Base-by-base conservation (phyloP, 2,888 invertebrate species). In the Beris morrisii region DNA sequence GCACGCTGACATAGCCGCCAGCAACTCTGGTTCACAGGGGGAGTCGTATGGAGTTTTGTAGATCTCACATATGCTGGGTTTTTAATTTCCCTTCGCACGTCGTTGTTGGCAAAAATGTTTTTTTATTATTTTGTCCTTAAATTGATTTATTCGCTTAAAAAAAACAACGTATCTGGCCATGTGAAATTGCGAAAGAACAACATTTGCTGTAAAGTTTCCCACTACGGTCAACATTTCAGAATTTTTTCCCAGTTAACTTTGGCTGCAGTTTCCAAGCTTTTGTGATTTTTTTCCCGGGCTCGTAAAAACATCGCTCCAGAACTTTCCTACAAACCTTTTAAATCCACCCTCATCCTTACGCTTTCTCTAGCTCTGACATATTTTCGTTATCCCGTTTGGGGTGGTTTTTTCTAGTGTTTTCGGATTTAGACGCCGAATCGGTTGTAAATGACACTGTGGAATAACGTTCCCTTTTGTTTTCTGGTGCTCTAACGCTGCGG, bases 401-500 rank as follows among this genome's bases (percentile, higher is more conserved):
- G 43, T 56, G 43, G 56, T 56, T 56, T 38, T 38, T 56, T 56
- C n/a, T 56, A 12, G 13, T 43, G 56, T 56, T 5, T 55, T 55
- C 55, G 30, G 30, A 44, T 43, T 43, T 13, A 15, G 56, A 54
- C 9, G 32, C 43, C 22, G 43, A 31, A 11, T 12, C 6, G 30
- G 4, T 56, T 12, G 56, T 44, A 56, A 56, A 56, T 56, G 56
- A 22, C 22, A 15, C 13, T 38, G 56, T 43, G 32, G 2, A 6
- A 55, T 55, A 55, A 56, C 43, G 56, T 56, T 56, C 7, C 56
- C 56, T 43, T 56, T 56, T 56, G 56, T 56, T 43, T 43, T 43
- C 13, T 12, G 43, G 43, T 22, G 9, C 12, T 38, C 22, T 56
- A 31, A 43, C 56, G 43, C 56, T 13, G 15, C 4, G 32, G 56